A percentile compares a stretch with the other conserved stretches of the same genome.
Evolutionary conservation across 2,888 invertebrate species (phyloP).

Genomic region (Cheilosia urbana): DNA sequence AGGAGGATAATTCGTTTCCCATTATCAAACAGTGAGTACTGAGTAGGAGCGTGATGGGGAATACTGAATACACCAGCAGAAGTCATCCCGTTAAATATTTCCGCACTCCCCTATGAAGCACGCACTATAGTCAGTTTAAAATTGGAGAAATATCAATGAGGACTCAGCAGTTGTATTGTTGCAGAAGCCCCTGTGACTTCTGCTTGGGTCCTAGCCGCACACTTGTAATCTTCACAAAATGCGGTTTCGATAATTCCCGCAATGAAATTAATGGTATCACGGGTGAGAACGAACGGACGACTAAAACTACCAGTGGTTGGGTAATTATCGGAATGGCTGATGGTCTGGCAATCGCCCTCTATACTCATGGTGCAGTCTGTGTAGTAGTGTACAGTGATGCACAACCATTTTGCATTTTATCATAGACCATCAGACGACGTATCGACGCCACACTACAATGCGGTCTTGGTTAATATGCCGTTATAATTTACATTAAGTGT

Average conservation of each 20-base stretch:
- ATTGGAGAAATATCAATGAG: constrained; percentile 3
- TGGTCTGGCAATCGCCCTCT: background rate
- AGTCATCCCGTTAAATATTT: constrained; percentile 3
- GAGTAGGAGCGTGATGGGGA: constrained; percentile 11
- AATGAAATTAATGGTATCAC: constrained; percentile 46
- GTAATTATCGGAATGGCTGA: constrained; percentile 50
- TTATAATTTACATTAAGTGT: constrained; percentile 52
- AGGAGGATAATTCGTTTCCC: constrained; percentile 55
- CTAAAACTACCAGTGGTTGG: constrained; percentile 36
- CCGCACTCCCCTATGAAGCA: background rate
- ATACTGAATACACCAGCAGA: constrained; percentile 6
- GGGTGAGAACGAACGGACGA: background rate
- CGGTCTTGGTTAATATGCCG: constrained; percentile 51
- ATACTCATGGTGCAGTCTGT: background rate
- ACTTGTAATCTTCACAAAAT: constrained; percentile 57
- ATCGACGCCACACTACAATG: constrained; percentile 45
- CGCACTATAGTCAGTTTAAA: background rate
- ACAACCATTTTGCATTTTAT: constrained; percentile 16
- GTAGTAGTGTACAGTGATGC: background rate
- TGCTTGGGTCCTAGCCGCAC: constrained; percentile 8
- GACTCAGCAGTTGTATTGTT: background rate
- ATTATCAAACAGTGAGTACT: constrained; percentile 38
- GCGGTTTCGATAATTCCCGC: constrained; percentile 47
- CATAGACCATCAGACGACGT: constrained; percentile 33
- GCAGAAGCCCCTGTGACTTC: background rate